Evolutionary conservation across 2,797 vertebrate genomes (phyloP).

Genomic region (Chaetodon trifasciatus): DNA sequence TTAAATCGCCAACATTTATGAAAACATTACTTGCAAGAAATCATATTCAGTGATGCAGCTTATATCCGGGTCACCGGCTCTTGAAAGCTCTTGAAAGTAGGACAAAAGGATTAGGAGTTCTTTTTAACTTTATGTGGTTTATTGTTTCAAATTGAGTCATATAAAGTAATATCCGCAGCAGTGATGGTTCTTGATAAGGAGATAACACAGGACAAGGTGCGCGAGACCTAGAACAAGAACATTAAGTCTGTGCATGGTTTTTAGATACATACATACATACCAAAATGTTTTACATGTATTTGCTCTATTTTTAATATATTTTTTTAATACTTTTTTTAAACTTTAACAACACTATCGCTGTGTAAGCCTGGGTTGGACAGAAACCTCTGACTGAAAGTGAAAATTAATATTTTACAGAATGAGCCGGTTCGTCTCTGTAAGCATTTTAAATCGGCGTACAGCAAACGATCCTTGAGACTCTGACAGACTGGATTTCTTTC

Average conservation of each 20-base stretch:
- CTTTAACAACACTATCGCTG: too few relatives aligned
- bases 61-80: background rate
- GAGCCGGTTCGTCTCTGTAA: background rate
- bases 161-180: background rate
- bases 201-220: background rate
- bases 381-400: background rate
- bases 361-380: background rate
- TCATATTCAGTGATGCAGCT: background rate
- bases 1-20: too few relatives aligned
- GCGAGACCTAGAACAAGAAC: too few relatives aligned
- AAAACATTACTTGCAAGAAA: background rate
- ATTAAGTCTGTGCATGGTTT: background rate
- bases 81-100: too few relatives aligned
- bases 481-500: constrained; percentile 19
- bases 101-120: too few relatives aligned
- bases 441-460: background rate
- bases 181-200: background rate
- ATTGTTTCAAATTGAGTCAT: background rate
- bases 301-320: background rate
- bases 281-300: background rate
- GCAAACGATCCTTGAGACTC: background rate
- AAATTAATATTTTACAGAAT: background rate
- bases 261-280: background rate
- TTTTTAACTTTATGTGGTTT: too few relatives aligned
- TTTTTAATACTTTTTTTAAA: too few relatives aligned